These are phyloP conservation scores for Xerus inauris DNA, from an alignment of 2,113 vertebrate genomes.

Conservation along the genomic window DNA sequence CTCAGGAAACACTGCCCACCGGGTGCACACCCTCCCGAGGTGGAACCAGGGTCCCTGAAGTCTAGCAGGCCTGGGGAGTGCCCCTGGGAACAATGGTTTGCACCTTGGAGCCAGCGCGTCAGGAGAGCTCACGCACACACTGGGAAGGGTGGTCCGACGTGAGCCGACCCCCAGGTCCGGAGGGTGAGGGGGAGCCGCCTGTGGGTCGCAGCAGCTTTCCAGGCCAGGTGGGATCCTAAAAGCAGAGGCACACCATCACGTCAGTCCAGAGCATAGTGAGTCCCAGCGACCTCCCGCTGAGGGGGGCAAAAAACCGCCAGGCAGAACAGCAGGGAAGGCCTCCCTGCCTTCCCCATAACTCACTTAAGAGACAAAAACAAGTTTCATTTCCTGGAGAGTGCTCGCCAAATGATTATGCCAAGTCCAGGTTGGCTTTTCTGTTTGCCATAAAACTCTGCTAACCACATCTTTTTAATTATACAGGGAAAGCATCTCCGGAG, in stretches of 20 bases:
- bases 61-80: neutral
- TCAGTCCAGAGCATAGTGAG: accelerated
- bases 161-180: neutral
- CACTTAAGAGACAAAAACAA: neutral
- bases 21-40: accelerated
- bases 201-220: neutral
- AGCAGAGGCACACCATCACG: neutral
- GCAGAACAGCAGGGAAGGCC: accelerated
- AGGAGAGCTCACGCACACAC: accelerated
- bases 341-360: neutral
- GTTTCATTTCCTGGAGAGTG: neutral
- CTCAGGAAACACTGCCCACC: neutral
- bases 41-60: neutral
- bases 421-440: neutral
- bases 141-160: accelerated
- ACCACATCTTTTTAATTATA: neutral
- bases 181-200: accelerated
- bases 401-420: neutral
- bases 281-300: accelerated
- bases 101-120: accelerated
- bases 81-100: neutral
- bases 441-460: neutral
- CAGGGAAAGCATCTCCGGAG: neutral
- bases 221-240: neutral
- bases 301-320: accelerated